phyloP scores from a whole-genome alignment of 2,113 vertebrate species.

The Ariopsis seemanni region DNA sequence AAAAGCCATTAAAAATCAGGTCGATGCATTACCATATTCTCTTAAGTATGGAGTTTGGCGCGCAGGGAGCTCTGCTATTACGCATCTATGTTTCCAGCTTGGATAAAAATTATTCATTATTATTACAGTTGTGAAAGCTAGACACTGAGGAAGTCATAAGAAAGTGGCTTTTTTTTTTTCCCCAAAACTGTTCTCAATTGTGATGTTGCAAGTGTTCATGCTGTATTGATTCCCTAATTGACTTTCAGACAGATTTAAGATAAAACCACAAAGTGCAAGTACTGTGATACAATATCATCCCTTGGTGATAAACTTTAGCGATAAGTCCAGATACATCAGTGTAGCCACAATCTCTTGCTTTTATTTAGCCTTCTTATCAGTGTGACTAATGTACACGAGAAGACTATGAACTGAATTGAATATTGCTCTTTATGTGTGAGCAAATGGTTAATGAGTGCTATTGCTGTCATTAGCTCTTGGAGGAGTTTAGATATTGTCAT shows the following conservation, averaged over 20 bases:
- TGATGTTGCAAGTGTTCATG: background rate
- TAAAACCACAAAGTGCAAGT: slow-evolving; percentile 31
- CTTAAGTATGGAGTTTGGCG: too few species aligned
- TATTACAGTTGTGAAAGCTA: too few species aligned
- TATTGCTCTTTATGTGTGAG: background rate
- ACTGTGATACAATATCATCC: slow-evolving; percentile 6
- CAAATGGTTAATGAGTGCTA: background rate
- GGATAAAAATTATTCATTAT: too few species aligned
- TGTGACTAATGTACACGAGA: background rate
- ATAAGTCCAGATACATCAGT: background rate
- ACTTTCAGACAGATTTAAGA: background rate
- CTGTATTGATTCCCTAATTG: too few species aligned
- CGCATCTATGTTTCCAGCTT: too few species aligned
- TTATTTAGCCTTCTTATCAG: slow-evolving; percentile 20
- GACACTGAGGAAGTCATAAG: background rate
- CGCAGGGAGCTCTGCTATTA: too few species aligned
- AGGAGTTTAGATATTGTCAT: background rate
- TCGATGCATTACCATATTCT: too few species aligned
- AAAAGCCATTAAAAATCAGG: too few species aligned
- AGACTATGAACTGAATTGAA: background rate
- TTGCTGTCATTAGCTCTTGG: background rate
- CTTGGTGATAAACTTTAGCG: slow-evolving; percentile 24
- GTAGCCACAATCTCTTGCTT: background rate
- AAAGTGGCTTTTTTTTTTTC: background rate
- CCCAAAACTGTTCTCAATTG: background rate